A percentile compares a stretch with the other conserved stretches of the same genome.
Evolutionary conservation across 2,888 invertebrate species (phyloP).

Genomic region (Drymonia ruficornis): DNA sequence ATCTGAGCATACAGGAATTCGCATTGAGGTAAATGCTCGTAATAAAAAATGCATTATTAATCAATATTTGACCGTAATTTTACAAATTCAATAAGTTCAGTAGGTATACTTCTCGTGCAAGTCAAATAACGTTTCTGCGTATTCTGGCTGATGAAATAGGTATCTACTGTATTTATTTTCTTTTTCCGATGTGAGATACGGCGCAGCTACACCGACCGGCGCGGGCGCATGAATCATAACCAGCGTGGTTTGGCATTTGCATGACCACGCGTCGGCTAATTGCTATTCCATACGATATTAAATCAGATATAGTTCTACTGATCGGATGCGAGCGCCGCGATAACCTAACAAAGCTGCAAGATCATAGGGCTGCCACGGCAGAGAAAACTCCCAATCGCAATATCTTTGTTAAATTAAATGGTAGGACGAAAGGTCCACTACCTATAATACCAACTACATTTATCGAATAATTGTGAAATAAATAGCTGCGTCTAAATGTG

Average conservation of each 20-base stretch:
- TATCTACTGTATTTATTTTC: slow-evolving; percentile 48
- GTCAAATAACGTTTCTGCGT: slow-evolving; percentile 14
- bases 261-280: slow-evolving; percentile 67
- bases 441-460: too few species aligned
- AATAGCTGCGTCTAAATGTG: too few species aligned
- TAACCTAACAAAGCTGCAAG: slow-evolving; percentile 41
- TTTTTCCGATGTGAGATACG: slow-evolving; percentile 51
- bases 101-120: neutral
- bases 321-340: slow-evolving; percentile 45
- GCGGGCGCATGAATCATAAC: slow-evolving; percentile 65
- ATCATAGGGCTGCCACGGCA: slow-evolving; percentile 21
- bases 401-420: neutral
- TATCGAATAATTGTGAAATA: too few species aligned
- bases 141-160: slow-evolving; percentile 48
- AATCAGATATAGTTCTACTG: slow-evolving; percentile 59
- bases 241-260: slow-evolving; percentile 65
- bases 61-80: neutral
- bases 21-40: neutral
- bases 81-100: neutral
- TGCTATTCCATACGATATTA: slow-evolving; percentile 72
- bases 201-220: slow-evolving; percentile 44
- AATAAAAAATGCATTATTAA: neutral
- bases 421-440: too few species aligned
- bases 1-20: slow-evolving; percentile 12
- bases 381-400: slow-evolving; percentile 12